Evolutionary conservation across 2,113 vertebrate species (phyloP).

Genomic region (Synchiropus splendidus): DNA sequence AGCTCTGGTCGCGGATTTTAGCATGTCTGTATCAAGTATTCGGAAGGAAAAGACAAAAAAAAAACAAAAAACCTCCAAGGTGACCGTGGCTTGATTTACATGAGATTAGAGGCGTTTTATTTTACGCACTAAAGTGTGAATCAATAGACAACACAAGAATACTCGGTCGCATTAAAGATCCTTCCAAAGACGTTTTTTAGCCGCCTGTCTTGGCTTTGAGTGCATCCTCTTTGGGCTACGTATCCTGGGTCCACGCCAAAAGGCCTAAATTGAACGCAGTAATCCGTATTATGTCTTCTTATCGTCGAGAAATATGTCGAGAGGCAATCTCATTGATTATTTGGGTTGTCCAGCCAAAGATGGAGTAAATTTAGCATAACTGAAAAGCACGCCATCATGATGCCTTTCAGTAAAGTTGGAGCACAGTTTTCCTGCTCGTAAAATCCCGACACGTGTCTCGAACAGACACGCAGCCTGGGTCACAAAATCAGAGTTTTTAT

Average conservation of each 20-base stretch:
- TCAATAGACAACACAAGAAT: slow-evolving; percentile 60
- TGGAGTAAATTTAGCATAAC: no score
- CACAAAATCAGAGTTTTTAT: no score
- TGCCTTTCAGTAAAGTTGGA: no score
- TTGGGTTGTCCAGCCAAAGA: no score
- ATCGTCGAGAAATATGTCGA: slow-evolving; percentile 9
- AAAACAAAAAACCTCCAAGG: slow-evolving; percentile 91
- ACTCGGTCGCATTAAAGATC: slow-evolving; percentile 42
- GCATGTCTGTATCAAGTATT: slow-evolving; percentile 85
- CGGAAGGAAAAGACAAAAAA: slow-evolving; percentile 61
- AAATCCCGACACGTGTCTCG: no score
- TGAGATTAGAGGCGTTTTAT: slow-evolving; percentile 85
- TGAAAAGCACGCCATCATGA: no score
- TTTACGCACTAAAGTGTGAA: slow-evolving; percentile 68
- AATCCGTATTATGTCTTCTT: not conserved
- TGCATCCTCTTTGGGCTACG: slow-evolving; percentile 14
- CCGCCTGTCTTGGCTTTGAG: slow-evolving; percentile 28
- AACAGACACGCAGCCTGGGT: no score
- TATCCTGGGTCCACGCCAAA: slow-evolving; percentile 17
- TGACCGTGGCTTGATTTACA: slow-evolving; percentile 79
- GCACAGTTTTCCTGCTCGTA: no score
- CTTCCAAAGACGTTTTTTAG: slow-evolving; percentile 45
- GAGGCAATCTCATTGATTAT: slow-evolving; percentile 5
- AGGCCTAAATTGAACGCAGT: slow-evolving; percentile 14
- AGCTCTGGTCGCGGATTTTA: slow-evolving; percentile 89